phyloP scores from a whole-genome alignment of 2,113 vertebrate genomes.

The Microcebus jonahi region DNA sequence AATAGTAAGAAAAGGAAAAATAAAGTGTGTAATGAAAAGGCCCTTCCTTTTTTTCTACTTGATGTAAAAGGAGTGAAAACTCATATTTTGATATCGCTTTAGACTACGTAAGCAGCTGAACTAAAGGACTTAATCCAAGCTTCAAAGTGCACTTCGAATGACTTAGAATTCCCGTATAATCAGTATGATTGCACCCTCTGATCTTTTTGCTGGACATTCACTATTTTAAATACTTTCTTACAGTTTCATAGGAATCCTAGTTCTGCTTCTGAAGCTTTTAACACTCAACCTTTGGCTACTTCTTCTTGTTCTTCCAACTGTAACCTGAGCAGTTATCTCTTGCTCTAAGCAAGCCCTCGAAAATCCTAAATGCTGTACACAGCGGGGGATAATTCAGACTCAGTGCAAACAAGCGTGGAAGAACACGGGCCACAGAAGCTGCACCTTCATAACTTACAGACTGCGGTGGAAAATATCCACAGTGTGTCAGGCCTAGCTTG shows the following conservation, averaged over 20 bases:
- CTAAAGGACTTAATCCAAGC: neutral
- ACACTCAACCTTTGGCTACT: neutral
- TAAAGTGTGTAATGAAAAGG: neutral
- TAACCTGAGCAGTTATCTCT: neutral
- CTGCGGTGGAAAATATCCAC: neutral
- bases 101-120: neutral
- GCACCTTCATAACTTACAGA: neutral
- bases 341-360: rapidly evolving
- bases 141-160: neutral
- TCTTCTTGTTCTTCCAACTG: rapidly evolving
- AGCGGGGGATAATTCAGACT: neutral
- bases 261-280: neutral
- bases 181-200: neutral
- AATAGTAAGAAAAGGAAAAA: neutral
- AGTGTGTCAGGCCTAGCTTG: neutral
- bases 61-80: neutral
- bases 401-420: neutral
- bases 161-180: neutral
- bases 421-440: neutral
- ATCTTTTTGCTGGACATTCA: neutral
- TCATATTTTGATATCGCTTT: neutral
- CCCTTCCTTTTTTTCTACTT: neutral
- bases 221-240: neutral
- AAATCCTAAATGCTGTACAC: neutral
- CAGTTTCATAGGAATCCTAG: neutral